Conservation (phyloP, 2,113 vertebrate genomes). For the Mastomys natalensis region DNA sequence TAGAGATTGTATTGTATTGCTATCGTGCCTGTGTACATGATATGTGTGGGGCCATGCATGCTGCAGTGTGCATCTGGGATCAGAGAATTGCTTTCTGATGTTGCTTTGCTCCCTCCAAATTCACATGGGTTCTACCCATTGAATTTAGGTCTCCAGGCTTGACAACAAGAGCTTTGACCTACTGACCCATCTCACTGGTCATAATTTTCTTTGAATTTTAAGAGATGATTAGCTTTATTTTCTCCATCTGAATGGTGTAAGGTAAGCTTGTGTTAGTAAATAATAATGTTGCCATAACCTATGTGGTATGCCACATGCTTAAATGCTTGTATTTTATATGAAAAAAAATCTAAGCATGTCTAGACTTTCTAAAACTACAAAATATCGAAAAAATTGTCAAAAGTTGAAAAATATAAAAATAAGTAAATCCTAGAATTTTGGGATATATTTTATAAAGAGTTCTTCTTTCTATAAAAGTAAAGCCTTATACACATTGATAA, state of each 20-base stretch:
- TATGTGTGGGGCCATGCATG: fast-evolving
- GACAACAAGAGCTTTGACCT: neutral
- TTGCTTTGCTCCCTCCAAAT: too few species aligned
- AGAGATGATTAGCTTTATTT: neutral
- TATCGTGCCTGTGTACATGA: neutral
- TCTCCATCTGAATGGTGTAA: constrained; percentile 6
- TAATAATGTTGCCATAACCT: neutral
- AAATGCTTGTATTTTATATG: constrained; percentile 12
- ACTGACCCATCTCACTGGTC: neutral
- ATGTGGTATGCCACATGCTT: neutral
- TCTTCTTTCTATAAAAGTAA: neutral
- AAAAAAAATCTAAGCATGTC: neutral
- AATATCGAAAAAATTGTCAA: neutral
- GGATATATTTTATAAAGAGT: neutral
- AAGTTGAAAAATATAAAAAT: neutral
- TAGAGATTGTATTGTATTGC: neutral
- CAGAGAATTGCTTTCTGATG: too few species aligned
- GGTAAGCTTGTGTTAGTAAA: neutral
- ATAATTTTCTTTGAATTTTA: constrained; percentile 16
- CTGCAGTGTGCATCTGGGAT: neutral
- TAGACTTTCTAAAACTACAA: neutral
- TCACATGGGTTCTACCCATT: fast-evolving
- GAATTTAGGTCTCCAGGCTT: neutral
- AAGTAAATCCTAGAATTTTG: constrained; percentile 8
- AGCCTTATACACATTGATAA: neutral